phyloP scores from a whole-genome alignment of 2,888 invertebrate genomes.

The Lepidocyrtinus sp. region DNA sequence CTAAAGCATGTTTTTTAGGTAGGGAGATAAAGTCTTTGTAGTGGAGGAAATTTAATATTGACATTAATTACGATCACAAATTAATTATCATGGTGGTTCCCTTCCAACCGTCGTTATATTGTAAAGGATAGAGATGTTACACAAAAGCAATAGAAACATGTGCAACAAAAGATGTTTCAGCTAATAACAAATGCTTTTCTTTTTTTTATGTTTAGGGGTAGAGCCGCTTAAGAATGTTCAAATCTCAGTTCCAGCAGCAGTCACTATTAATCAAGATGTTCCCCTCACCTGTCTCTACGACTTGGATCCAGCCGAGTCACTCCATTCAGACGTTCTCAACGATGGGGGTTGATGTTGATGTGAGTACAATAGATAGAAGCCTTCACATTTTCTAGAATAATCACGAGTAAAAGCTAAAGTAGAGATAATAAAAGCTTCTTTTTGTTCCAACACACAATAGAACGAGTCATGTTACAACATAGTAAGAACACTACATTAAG shows the following conservation, averaged over 20 bases:
- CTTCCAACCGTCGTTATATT: constrained; percentile 3
- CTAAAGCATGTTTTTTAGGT: no score
- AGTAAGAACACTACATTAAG: no score
- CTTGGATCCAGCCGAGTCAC: constrained; percentile 79
- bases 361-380: constrained; percentile 71
- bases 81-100: constrained; percentile 44
- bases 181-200: background rate
- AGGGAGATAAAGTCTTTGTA: no score
- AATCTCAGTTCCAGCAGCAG: constrained; percentile 82
- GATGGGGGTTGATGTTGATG: constrained; percentile 83
- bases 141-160: background rate
- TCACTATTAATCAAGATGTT: constrained; percentile 80
- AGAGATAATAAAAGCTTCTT: no score
- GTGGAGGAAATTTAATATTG: constrained; percentile 52
- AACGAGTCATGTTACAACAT: no score
- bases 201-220: constrained; percentile 65
- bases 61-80: constrained; percentile 55
- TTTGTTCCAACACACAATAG: no score
- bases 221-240: constrained; percentile 78
- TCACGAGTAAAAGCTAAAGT: no score
- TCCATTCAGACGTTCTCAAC: constrained; percentile 82
- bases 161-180: background rate
- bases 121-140: background rate
- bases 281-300: constrained; percentile 84
- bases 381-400: background rate